A percentile compares a stretch with the other conserved stretches of the same genome.
Conservation (phyloP, 2,888 invertebrate species). For the Meloe dianella region DNA sequence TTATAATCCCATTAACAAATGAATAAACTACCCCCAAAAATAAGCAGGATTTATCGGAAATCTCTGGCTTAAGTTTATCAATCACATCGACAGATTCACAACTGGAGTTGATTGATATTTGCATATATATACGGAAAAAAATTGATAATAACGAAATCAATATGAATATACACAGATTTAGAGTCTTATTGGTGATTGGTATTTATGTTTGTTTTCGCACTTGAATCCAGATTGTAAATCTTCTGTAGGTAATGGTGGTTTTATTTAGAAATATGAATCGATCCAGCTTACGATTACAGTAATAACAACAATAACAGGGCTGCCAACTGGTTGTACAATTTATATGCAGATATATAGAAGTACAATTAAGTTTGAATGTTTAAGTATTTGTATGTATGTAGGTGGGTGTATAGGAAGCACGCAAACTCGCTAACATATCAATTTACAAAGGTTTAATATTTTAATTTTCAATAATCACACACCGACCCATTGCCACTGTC, state of each 20-base stretch:
- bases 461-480: conserved; percentile 43
- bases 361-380: background rate
- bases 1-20: conserved; percentile 39
- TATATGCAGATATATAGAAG: conserved; percentile 1
- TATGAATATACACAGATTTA: background rate
- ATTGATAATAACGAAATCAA: background rate
- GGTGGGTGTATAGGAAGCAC: conserved; percentile 13
- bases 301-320: conserved; percentile 9
- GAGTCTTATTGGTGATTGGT: background rate
- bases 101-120: background rate
- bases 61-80: background rate
- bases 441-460: conserved; percentile 39
- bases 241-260: background rate
- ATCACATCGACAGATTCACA: conserved; percentile 6
- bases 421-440: conserved; percentile 41
- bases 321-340: conserved; percentile 10
- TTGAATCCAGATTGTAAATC: conserved; percentile 4
- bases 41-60: background rate
- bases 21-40: conserved; percentile 6
- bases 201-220: conserved; percentile 1
- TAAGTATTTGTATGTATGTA: background rate
- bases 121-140: background rate
- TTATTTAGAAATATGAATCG: conserved; percentile 6
- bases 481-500: background rate
- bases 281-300: conserved; percentile 5